Base-by-base conservation (phyloP, 2,113 vertebrate genomes). In the Perca schrenkii region DNA sequence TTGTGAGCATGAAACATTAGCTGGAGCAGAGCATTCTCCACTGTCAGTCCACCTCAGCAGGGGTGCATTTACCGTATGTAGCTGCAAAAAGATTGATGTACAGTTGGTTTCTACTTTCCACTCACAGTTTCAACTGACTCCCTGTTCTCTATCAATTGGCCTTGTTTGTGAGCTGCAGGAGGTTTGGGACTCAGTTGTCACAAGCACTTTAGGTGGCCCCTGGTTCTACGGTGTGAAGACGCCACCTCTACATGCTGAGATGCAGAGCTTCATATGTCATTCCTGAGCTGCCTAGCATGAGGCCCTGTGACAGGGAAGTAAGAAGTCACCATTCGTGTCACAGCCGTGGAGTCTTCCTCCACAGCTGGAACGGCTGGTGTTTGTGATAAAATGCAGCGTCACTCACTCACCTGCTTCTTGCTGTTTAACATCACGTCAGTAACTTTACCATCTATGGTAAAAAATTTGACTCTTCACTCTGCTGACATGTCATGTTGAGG, bases 101-200 rank as follows among this genome's bases (percentile, higher is more conserved):
- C 62, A 34, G 19, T 13, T 19, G 49, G 67, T 74, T 65, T 52
- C 58, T 76, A 14, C 47, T 75, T 76, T 82, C 84, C 79, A 58
- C 73, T 85, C 85, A 57, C 52, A 31, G 2, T 73, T 67, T 77
- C 46, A 14, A 49, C 62, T 89, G 78, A 64, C 66, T 69, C 62
- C n/a, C 57, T 69, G 56, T 80, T 79, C 74, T 68, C 61, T 72
- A 69, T 82, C 74, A 73, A n/a, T 8, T 40, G 52, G 47, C 66
- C 60, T 46, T 13, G 25, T 62, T 82, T 50, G 60, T 56, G 17
- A 58, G 67, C 54, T 74, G 61, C 54, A 14, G 52, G 16, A 16
- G 46, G 21, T 67, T 67, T 73, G 85, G 79, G 78, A 67, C 78
- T 77, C 67, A 3, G 65, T 53, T 88, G 88, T 90, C 89, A 90